Evolutionary conservation across 1,140 invertebrate genomes (phyloP), one percentile per base, ranked within the genome.

Genomic region (Globodera rostochiensis): DNA sequence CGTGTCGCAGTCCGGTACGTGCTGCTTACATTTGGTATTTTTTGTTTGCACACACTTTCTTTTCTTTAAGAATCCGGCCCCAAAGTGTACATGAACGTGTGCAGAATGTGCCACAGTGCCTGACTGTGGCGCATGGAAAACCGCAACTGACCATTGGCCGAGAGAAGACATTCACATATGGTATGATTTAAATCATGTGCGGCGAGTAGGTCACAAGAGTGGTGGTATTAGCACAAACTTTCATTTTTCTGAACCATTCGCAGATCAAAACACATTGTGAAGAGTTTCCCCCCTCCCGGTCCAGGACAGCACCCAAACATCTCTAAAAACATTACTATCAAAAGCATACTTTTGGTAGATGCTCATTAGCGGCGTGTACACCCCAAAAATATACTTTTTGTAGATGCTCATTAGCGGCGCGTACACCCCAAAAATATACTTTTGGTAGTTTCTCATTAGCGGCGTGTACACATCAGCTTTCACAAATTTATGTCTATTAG

Each of bases 41-140:
- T 47, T 11, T 25, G 4, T 36, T 25, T 71, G 1, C 21, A 25
- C 7, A 25, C n/a, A 1, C 25, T 45, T 19, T 71, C 19, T n/a
- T 66, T 46, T 78, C 53, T 80, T 84, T 87, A 70, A 98, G 96
- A 91, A 95, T 98, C 88, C 94, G 96, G 79, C 96, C 96, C 25
- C 95, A 97, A 91, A 94, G 95, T 80, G 93, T 95, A 0, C 92
- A 94, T 21, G 96, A 99, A 90, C 93, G 95, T 83, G 95, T 98
- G 66, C 96, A 98, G 88, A 95, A 95, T 93, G 98, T 95, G 91
- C 93, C 95, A 79, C 92, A 96, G 70, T 98, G 96, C 90, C 97
- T 96, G 0, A 95, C 97, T 8, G 94, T 95, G 13, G 93, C 94
- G 86, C 73, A 86, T 82, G 21, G 84, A 82, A 73, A 91, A 89